Percentiles rank a stretch among this genome's conserved stretches.
These are phyloP conservation scores for Microtus richardsoni DNA, from an alignment of 2,113 vertebrate species.

Conservation along the genomic window DNA sequence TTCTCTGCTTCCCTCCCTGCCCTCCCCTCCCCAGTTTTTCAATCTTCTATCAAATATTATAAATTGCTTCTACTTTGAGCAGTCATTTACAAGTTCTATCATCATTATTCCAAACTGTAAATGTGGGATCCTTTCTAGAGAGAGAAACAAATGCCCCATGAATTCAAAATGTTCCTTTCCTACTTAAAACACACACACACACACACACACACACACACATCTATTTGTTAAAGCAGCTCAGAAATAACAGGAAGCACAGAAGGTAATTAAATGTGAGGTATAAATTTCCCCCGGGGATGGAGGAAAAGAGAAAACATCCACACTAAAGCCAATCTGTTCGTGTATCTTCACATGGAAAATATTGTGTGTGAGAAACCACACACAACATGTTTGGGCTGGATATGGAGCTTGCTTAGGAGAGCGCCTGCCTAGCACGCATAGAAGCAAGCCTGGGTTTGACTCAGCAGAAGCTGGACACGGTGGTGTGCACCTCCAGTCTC, in stretches of 20 bases:
- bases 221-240: conserved; percentile 29
- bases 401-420: neutral
- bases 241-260: conserved; percentile 36
- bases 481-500: neutral
- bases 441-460: neutral
- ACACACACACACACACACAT: neutral
- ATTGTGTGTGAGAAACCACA: conserved; percentile 1
- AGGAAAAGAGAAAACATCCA: neutral
- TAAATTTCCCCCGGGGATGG: neutral
- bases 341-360: conserved; percentile 28
- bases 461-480: neutral
- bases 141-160: conserved; percentile 34
- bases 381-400: neutral
- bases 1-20: no score
- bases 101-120: conserved; percentile 54
- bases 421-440: neutral
- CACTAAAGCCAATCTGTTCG: neutral
- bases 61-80: conserved; percentile 41
- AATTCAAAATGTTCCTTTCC: conserved; percentile 55
- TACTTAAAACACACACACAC: neutral
- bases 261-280: conserved; percentile 56
- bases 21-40: neutral
- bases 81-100: conserved; percentile 17
- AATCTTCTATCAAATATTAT: neutral
- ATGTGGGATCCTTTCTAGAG: conserved; percentile 30